Conservation (phyloP, 2,888 invertebrate genomes). For the Parasteatoda lunata region DNA sequence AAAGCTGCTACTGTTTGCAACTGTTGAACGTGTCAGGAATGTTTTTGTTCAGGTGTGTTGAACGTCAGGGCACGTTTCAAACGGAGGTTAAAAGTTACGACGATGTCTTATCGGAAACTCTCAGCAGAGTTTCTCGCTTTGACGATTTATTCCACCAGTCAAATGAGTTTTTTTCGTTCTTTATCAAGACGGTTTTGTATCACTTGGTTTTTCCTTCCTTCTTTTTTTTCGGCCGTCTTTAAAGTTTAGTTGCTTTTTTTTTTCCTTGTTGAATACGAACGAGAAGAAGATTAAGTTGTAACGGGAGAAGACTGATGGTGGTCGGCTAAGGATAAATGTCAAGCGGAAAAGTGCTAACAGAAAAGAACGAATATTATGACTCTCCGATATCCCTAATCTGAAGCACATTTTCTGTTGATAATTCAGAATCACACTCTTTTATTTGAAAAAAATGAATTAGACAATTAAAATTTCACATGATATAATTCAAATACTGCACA, state of each 20-base stretch:
- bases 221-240: not conserved
- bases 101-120: conserved; percentile 39
- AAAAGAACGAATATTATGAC: conserved; percentile 10
- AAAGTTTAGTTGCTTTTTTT: not conserved
- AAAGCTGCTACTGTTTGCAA: conserved; percentile 34
- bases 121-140: conserved; percentile 50
- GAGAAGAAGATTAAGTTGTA: conserved; percentile 51
- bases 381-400: not conserved
- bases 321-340: conserved; percentile 9
- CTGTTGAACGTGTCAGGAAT: conserved; percentile 38
- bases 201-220: conserved; percentile 15
- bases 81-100: conserved; percentile 63
- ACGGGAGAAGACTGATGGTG: conserved; percentile 32
- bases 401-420: not conserved
- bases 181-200: conserved; percentile 20
- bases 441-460: too few species aligned
- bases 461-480: too few species aligned
- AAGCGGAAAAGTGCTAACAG: not conserved
- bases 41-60: conserved; percentile 4
- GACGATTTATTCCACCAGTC: conserved; percentile 38
- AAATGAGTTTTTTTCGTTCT: conserved; percentile 13
- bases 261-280: not conserved
- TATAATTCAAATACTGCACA: too few species aligned
- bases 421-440: too few species aligned
- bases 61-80: not conserved